Percentiles rank a stretch among this genome's conserved stretches.
These are phyloP conservation scores for Pantherophis vulpinus DNA, from an alignment of 2,797 vertebrate genomes.

Conservation along the genomic window DNA sequence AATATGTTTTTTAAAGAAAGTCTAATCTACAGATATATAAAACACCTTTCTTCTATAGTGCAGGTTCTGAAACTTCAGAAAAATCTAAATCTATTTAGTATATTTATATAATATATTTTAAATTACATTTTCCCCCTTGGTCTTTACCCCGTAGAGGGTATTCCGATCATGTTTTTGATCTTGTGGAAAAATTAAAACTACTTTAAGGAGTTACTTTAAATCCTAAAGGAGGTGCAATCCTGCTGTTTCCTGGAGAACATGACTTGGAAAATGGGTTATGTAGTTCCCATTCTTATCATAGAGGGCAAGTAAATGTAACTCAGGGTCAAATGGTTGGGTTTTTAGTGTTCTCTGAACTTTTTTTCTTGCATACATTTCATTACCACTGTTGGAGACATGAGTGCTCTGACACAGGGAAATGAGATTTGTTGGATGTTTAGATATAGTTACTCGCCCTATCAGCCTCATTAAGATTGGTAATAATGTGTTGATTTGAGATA, in stretches of 20 bases:
- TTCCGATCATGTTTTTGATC: neutral
- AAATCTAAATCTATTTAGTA: neutral
- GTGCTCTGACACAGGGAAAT: too few species aligned
- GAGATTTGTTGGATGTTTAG: neutral
- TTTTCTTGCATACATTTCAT: too few species aligned
- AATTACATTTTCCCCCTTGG: neutral
- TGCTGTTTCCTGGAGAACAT: neutral
- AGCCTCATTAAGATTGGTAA: neutral
- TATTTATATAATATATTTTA: neutral
- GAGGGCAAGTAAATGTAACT: too few species aligned
- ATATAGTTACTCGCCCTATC: neutral
- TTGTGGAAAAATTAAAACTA: neutral
- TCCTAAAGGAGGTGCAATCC: neutral
- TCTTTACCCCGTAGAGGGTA: neutral
- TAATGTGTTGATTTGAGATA: neutral
- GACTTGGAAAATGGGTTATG: neutral
- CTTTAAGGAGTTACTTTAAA: neutral
- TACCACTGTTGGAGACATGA: too few species aligned
- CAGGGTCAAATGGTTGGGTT: too few species aligned
- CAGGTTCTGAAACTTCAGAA: neutral
- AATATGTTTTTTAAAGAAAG: neutral
- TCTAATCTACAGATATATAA: neutral
- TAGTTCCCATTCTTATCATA: neutral
- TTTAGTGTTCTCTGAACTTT: too few species aligned
- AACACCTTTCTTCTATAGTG: neutral